Evolutionary conservation across 2,797 vertebrate genomes (phyloP).

Genomic region (Silurus aristotelis): DNA sequence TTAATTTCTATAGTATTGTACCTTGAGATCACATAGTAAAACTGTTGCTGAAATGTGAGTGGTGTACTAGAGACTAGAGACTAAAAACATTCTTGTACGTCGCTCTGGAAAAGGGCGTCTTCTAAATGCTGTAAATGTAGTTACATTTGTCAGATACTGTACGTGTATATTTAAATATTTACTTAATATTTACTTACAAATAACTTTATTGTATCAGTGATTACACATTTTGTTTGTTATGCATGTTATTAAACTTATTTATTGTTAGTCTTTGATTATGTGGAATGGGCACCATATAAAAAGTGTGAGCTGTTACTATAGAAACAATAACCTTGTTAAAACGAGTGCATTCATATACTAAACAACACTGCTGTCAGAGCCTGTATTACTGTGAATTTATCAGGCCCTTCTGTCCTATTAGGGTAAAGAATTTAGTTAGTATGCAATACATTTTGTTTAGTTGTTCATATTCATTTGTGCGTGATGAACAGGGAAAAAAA

Average conservation of each 20-base stretch:
- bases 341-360: background rate
- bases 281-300: background rate
- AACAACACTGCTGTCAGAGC: background rate
- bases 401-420: background rate
- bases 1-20: no score
- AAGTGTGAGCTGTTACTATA: background rate
- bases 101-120: no score
- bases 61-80: no score
- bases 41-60: no score
- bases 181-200: no score
- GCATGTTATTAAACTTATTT: no score
- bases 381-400: background rate
- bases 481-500: background rate
- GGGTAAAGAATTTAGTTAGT: no score
- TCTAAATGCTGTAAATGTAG: no score
- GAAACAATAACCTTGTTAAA: background rate
- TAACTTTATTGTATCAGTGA: no score
- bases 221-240: no score
- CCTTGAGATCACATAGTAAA: no score
- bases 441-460: background rate
- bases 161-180: background rate
- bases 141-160: background rate
- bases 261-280: background rate
- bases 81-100: no score
- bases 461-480: background rate